Evolutionary conservation across 2,888 invertebrate species (phyloP), one percentile per base, ranked within the genome.

Genomic region (Dryobotodes eremita): DNA sequence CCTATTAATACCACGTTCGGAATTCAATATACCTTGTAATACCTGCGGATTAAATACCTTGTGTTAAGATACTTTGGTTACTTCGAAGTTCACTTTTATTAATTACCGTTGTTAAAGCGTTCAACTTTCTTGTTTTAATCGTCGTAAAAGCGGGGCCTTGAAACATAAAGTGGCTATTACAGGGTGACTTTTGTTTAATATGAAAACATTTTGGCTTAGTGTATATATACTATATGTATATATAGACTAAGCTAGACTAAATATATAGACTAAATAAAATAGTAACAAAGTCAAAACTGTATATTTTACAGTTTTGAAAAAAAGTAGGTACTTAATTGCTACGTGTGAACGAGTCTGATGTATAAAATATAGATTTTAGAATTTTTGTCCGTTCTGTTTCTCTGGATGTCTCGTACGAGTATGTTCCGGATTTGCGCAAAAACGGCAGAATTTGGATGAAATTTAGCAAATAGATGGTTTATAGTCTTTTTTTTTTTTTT

Each of bases 91-190:
- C 82, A 75, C 23, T 57, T 62, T 82, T 84, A 69, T 79, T 86
- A 76, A 84, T 79, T 79, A 70, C 55, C 46, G 42, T 69, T 72
- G 53, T 80, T 78, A 62, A 71, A 77, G 55, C 72, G 70, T 70
- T 83, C 42, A 62, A 79, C 71, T 86, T 82, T 69, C 57, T 68
- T 48, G 53, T 72, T 50, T 31, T 83, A 81, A 84, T 82, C 26
- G 55, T 46, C 8, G 59, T 62, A 64, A 59, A 85, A 82, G n/a
- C 23, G 20, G 74, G 74, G 71, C 26, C 46, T 77, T 62, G 6
- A 59, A 55, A 68, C 36, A 50, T 59, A 31, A 59, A 75, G 42
- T 77, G 57, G 64, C 20, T 74, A 59, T 53, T 72, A 46, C 7
- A 23, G 0, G 31, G 55, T 48, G n/a, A n/a, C 17, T 61, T 68